These are phyloP conservation scores for Alfaro cultratus DNA, from an alignment of 2,797 vertebrate species.

Conservation along the genomic window DNA sequence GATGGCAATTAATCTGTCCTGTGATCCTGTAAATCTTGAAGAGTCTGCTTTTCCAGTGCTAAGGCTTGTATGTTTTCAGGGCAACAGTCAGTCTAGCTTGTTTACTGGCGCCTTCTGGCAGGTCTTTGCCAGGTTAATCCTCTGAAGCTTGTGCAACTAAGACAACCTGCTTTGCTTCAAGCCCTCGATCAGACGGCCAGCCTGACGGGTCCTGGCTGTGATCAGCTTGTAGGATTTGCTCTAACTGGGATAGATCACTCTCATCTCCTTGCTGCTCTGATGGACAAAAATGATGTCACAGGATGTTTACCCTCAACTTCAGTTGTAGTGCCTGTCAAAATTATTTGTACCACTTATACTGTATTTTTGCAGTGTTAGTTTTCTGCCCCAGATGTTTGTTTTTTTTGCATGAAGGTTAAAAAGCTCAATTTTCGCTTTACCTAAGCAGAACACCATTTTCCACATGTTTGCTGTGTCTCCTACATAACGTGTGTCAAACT, in stretches of 20 bases:
- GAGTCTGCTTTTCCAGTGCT: not conserved
- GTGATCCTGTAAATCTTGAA: not conserved
- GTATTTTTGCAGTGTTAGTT: not conserved
- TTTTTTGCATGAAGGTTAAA: not conserved
- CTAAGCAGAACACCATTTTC: not conserved
- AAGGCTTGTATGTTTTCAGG: slow-evolving; percentile 17
- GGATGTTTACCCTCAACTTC: not conserved
- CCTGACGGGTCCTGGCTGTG: slow-evolving; percentile 21
- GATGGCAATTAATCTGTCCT: not conserved
- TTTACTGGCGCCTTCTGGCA: slow-evolving; percentile 21
- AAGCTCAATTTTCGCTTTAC: not conserved
- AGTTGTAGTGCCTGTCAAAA: not conserved
- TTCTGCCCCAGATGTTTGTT: not conserved
- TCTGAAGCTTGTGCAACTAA: slow-evolving; percentile 44
- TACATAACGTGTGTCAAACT: not conserved
- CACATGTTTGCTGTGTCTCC: not conserved
- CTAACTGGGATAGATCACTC: slow-evolving; percentile 1
- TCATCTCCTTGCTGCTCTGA: slow-evolving; percentile 18
- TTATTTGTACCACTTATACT: not conserved
- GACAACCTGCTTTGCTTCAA: slow-evolving; percentile 35
- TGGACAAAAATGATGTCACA: slow-evolving; percentile 11
- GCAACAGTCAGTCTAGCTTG: slow-evolving; percentile 2
- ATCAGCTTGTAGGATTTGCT: slow-evolving; percentile 43
- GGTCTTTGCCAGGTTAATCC: slow-evolving; percentile 51
- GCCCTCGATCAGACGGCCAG: slow-evolving; percentile 35